Evolutionary conservation across 2,113 vertebrate genomes (phyloP), one percentile per base, ranked within the genome.

Genomic region (Nibea albiflora): DNA sequence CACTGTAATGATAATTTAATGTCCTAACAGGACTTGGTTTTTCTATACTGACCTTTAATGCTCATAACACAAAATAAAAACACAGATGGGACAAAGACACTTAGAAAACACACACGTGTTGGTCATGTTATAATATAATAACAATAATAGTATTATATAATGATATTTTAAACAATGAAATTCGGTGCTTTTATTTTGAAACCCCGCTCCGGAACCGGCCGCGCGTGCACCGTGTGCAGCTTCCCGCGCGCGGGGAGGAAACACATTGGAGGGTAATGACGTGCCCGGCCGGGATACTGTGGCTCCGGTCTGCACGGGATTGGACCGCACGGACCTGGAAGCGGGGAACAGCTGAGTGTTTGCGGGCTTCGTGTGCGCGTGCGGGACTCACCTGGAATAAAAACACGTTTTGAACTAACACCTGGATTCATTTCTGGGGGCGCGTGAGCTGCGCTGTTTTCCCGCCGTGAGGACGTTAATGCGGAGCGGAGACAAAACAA

Each of bases 271-370:
- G n/a, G 71, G 31, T 28, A 60, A 31, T 76, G 83, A 86, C 89
- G 89, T 90, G 77, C 87, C 89, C 62, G 80, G 65, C 67, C 35
- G 80, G 88, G 87, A 90, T 83, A 68, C 85, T 3, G 42, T 5
- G 73, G 79, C 81, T 77, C 69, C 54, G n/a, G 73, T 39, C 42
- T 31, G 8, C 50, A 63, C 86, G 84, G 89, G 91, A 93, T n/a
- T 88, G 85, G 88, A 90, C 75, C 76, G 78, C 69, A 20, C 62
- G 20, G 60, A 77, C 49, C 67, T 54, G 80, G 73, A 57, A 73
- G 69, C 67, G 75, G 74, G 49, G 49, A 69, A 63, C 81, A 46
- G 70, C 78, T 69, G 52, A 65, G 78, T 17, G 69, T 62, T n/a
- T 17, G 58, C 4, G 58, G 74, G 15, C 81, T 58, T 6, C 31